phyloP scores from a whole-genome alignment of 2,888 invertebrate species.

The Megastigmus dorsalis region DNA sequence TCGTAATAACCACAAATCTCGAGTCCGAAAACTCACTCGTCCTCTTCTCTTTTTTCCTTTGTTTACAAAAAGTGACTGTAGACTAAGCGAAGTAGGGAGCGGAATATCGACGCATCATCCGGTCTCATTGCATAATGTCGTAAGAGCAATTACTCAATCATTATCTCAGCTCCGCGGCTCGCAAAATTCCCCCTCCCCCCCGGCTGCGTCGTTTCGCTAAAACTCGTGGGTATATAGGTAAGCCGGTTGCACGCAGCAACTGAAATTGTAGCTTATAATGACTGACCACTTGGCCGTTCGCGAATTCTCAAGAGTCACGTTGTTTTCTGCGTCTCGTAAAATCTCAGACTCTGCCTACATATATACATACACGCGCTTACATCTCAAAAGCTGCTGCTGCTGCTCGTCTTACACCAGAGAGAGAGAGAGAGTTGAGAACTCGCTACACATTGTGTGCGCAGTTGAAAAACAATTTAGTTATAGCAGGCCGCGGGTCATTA shows the following conservation, averaged over 20 bases:
- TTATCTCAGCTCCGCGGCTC: background rate
- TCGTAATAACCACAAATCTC: too few relatives aligned
- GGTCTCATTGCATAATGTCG: constrained; percentile 10
- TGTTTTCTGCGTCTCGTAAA: constrained; percentile 13
- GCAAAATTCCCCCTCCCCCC: too few relatives aligned
- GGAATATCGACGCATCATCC: background rate
- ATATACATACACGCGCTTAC: background rate
- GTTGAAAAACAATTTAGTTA: background rate
- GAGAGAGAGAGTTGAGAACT: too few relatives aligned
- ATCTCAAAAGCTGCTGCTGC: too few relatives aligned
- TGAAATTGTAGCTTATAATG: constrained; percentile 16
- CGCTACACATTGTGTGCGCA: too few relatives aligned
- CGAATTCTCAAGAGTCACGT: constrained; percentile 8
- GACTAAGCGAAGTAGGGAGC: background rate
- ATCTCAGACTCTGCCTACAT: background rate
- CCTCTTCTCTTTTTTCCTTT: too few relatives aligned
- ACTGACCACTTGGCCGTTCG: background rate
- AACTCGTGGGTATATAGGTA: too few relatives aligned
- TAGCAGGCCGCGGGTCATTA: too few relatives aligned
- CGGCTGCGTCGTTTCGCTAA: background rate
- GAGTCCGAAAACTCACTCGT: too few relatives aligned
- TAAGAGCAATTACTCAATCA: background rate
- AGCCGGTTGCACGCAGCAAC: too few relatives aligned
- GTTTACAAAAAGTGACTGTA: background rate
- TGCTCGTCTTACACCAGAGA: too few relatives aligned